Evolutionary conservation across 2,113 vertebrate species (phyloP).

Genomic region (Glaucomys volans): DNA sequence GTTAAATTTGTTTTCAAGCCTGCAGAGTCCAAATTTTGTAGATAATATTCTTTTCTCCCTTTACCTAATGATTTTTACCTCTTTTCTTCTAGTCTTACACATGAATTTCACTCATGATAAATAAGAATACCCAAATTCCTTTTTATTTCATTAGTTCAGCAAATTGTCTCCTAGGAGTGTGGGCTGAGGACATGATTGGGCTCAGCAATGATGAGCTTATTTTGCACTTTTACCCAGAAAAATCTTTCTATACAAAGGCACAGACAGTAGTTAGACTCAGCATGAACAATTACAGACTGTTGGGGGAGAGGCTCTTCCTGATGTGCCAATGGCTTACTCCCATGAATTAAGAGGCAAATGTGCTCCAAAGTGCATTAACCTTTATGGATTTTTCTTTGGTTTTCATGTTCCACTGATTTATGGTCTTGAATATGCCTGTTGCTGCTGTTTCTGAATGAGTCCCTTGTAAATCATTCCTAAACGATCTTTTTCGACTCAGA

Average conservation of each 20-base stretch:
- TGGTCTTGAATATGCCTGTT: slow-evolving; percentile 74
- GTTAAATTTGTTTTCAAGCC: slow-evolving; percentile 78
- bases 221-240: slow-evolving; percentile 63
- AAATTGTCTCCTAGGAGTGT: slow-evolving; percentile 9
- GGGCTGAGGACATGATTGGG: not conserved
- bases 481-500: slow-evolving; percentile 58
- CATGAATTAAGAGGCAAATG: slow-evolving; percentile 70
- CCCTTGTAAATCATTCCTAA: slow-evolving; percentile 75
- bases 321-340: slow-evolving; percentile 53
- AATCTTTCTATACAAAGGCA: slow-evolving; percentile 54
- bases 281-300: slow-evolving; percentile 37
- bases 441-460: slow-evolving; percentile 73
- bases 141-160: not conserved
- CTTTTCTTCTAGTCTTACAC: not conserved
- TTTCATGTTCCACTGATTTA: slow-evolving; percentile 70
- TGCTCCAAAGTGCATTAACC: slow-evolving; percentile 71
- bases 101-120: slow-evolving; percentile 13
- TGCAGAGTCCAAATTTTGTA: slow-evolving; percentile 71
- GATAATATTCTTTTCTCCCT: slow-evolving; percentile 59
- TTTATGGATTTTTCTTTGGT: slow-evolving; percentile 75
- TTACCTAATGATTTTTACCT: slow-evolving; percentile 46
- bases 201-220: not conserved
- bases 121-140: slow-evolving; percentile 10
- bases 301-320: slow-evolving; percentile 32
- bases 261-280: not conserved